phyloP scores from a whole-genome alignment of 2,888 invertebrate genomes.

The Aphidoletes aphidimyza region DNA sequence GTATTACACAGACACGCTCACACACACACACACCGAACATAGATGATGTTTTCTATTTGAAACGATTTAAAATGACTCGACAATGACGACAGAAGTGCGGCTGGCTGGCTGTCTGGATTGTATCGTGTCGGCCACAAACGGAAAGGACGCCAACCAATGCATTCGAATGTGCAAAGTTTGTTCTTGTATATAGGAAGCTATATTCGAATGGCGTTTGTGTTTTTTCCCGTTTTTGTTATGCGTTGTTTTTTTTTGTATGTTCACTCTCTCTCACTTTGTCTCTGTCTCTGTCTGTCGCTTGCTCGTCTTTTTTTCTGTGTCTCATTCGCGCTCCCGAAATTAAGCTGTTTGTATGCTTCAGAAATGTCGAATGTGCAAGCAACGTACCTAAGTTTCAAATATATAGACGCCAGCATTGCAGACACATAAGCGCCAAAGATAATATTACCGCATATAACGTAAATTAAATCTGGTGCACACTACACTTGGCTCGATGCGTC shows the following conservation, averaged over 20 bases:
- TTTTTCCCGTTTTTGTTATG: no score
- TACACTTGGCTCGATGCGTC: neutral
- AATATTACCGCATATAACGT: slow-evolving; percentile 43
- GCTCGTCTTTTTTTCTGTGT: neutral
- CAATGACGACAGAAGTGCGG: slow-evolving; percentile 49
- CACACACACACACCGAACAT: neutral
- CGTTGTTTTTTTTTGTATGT: no score
- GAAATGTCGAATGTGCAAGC: neutral
- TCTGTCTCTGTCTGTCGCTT: no score
- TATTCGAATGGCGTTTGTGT: slow-evolving; percentile 2
- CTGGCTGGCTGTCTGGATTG: slow-evolving; percentile 19
- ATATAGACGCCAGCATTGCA: slow-evolving; percentile 33
- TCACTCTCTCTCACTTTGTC: no score
- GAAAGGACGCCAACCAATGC: slow-evolving; percentile 42
- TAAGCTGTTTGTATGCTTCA: neutral
- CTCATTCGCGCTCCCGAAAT: neutral
- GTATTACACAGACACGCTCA: neutral
- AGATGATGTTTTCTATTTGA: slow-evolving; percentile 39
- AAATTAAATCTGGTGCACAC: slow-evolving; percentile 52
- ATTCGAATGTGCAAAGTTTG: neutral
- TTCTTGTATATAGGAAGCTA: slow-evolving; percentile 37
- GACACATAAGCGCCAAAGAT: slow-evolving; percentile 42
- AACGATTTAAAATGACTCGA: slow-evolving; percentile 51
- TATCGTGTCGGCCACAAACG: slow-evolving; percentile 29
- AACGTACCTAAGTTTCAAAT: slow-evolving; percentile 6